These are phyloP conservation scores for Tiliacea aurago DNA, from an alignment of 2,888 invertebrate species.

Conservation along the genomic window DNA sequence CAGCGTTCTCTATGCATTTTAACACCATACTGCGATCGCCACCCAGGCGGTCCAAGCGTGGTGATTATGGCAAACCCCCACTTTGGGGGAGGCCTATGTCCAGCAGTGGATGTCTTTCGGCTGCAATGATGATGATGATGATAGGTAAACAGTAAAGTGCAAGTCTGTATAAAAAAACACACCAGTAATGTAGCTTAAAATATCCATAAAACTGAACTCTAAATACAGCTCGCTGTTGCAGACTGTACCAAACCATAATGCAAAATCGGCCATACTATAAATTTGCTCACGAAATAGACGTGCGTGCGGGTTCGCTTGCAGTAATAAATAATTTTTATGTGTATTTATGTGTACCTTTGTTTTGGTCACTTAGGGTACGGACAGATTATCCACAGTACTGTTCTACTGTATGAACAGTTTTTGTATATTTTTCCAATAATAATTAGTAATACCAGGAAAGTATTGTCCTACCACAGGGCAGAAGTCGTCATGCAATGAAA, in stretches of 20 bases:
- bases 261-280: slow-evolving; percentile 85
- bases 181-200: slow-evolving; percentile 19
- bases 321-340: slow-evolving; percentile 87
- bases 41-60: no score
- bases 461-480: background rate
- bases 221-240: slow-evolving; percentile 67
- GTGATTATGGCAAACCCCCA: no score
- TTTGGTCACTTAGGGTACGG: slow-evolving; percentile 64
- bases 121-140: no score
- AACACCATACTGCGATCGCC: no score
- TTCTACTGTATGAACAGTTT: background rate
- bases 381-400: slow-evolving; percentile 10
- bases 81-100: no score
- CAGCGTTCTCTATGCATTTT: no score
- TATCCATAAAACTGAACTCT: slow-evolving; percentile 40
- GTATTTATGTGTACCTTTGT: slow-evolving; percentile 74
- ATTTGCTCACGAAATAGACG: slow-evolving; percentile 85
- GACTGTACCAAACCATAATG: slow-evolving; percentile 78
- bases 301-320: slow-evolving; percentile 82
- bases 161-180: background rate
- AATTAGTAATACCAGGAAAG: background rate
- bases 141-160: background rate
- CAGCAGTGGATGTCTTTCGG: no score
- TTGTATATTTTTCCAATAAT: background rate
- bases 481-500: background rate